These are phyloP conservation scores for Hipparchia sbordonii DNA, from an alignment of 2,888 invertebrate genomes.

Conservation along the genomic window DNA sequence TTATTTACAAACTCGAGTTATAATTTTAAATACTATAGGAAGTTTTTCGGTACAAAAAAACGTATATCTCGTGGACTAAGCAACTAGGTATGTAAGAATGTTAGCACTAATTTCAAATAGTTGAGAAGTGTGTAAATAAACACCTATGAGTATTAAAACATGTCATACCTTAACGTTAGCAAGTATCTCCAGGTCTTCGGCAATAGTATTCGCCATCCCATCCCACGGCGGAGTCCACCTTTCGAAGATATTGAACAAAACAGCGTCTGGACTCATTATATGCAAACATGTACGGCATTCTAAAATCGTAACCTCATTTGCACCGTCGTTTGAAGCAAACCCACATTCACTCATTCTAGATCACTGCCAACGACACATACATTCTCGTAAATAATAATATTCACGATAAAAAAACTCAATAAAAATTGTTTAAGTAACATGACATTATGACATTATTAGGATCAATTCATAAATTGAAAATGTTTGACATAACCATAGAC, in stretches of 20 bases:
- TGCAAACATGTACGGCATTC: conserved; percentile 68
- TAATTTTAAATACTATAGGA: too few species aligned
- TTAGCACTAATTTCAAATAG: too few species aligned
- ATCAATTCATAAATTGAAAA: too few species aligned
- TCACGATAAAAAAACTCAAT: conserved; percentile 24
- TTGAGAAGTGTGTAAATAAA: too few species aligned
- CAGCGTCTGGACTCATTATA: conserved; percentile 45
- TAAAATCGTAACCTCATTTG: conserved; percentile 23
- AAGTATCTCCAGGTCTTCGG: conserved; percentile 61
- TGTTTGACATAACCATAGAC: too few species aligned
- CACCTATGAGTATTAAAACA: neutral
- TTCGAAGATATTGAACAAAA: conserved; percentile 56
- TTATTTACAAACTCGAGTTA: too few species aligned
- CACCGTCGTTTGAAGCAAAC: conserved; percentile 1
- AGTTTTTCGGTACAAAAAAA: too few species aligned
- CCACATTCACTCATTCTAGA: conserved; percentile 31
- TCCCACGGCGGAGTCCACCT: conserved; percentile 60
- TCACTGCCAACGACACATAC: conserved; percentile 25
- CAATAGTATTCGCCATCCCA: conserved; percentile 60
- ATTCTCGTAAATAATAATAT: conserved; percentile 12
- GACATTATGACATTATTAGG: neutral
- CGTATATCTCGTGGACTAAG: too few species aligned
- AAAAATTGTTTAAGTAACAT: conserved; percentile 10
- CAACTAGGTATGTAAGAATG: too few species aligned
- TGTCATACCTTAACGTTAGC: conserved; percentile 59